Evolutionary conservation across 2,113 vertebrate genomes (phyloP).

Genomic region (Rynchops niger): DNA sequence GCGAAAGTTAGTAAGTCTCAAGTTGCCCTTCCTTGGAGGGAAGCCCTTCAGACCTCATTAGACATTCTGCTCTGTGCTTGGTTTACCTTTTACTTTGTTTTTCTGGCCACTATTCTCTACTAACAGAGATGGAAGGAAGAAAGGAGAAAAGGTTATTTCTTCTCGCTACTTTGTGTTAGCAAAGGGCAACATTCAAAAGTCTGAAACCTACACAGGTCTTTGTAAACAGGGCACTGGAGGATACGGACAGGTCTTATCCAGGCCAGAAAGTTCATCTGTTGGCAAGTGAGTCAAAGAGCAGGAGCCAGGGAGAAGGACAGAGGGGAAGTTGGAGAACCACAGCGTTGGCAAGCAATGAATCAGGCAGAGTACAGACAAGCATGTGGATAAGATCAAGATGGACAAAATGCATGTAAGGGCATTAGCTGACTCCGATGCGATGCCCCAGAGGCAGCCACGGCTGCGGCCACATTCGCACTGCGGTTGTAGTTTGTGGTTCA

Average conservation of each 20-base stretch:
- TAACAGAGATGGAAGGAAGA: neutral
- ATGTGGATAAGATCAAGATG: neutral
- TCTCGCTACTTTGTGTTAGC: neutral
- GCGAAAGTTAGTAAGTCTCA: neutral
- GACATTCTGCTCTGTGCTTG: neutral
- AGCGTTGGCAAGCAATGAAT: neutral
- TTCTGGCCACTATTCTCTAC: neutral
- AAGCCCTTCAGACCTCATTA: neutral
- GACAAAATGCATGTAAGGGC: neutral
- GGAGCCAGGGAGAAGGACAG: neutral
- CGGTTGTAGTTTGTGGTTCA: neutral
- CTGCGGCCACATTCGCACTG: neutral
- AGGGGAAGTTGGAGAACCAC: neutral
- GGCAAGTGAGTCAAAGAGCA: neutral
- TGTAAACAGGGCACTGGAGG: neutral
- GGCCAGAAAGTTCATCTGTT: neutral
- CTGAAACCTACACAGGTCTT: neutral
- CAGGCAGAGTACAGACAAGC: neutral
- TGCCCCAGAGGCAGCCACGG: neutral
- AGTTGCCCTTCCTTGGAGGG: neutral
- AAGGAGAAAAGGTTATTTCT: neutral
- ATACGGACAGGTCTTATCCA: neutral
- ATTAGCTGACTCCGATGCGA: neutral
- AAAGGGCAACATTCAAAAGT: neutral
- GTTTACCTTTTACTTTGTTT: neutral